Evolutionary conservation across 2,888 invertebrate species (phyloP), one percentile per base, ranked within the genome.

Genomic region (Celastrina argiolus): DNA sequence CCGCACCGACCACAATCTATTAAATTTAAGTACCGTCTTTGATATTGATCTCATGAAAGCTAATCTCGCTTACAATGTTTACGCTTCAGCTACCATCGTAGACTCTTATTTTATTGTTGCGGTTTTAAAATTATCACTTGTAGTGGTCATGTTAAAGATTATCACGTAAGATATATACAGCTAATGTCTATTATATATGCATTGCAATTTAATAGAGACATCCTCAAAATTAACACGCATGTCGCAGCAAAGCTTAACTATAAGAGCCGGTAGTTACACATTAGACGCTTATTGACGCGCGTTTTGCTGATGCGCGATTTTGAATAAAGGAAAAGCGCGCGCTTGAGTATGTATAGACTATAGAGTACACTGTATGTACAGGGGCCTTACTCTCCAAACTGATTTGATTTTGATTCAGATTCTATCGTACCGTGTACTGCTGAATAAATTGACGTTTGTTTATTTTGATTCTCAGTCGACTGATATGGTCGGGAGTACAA

Each of bases 21-120:
- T 61, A 61, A 61, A 39, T 61, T 61, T 61, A 61, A 61, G 61
- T 61, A 22, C 18, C 61, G 61, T 61, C 61, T 61, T 61, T 61
- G 39, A 61, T 61, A 61, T 22, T 39, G 36, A 61, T 61, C 61
- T 34, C 61, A 61, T 61, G 61, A 61, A 61, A 61, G 61, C 36
- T 61, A 39, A 61, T 61, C 61, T 61, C 5, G 59, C 39, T 61
- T 22, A 31, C 31, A 56, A 34, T 61, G 39, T 61, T 61, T 39
- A 61, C 61, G 36, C 61, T 18, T 12, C 36, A 61, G 61, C 39
- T 34, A 61, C 61, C 18, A 61, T 61, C 14, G 34, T 12, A 22
- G 61, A 39, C 61, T 61, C 61, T 61, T 61, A 61, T 39, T 61
- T 61, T 61, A 61, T 61, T 36, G 61, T 16, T 22, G 61, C 5